Percentiles rank a stretch among this genome's conserved stretches.
Conservation (phyloP, 2,888 invertebrate species). For the Mellilla xanthometata region DNA sequence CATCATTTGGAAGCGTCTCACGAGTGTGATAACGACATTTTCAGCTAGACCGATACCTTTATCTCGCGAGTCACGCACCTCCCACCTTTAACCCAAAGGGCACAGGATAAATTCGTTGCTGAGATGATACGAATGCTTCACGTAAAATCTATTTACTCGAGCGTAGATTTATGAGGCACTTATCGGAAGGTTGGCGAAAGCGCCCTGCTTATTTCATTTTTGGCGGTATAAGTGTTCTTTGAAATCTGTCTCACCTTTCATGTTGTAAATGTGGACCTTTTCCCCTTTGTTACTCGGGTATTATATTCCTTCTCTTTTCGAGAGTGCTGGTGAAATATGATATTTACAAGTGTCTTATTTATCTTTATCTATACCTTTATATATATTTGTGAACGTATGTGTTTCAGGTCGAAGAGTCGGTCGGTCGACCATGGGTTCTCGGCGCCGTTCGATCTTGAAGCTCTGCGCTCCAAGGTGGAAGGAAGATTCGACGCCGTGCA, state of each 20-base stretch:
- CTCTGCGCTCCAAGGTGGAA: constrained; percentile 93
- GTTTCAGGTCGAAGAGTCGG: constrained; percentile 93
- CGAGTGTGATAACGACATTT: constrained; percentile 11
- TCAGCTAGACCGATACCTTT: constrained; percentile 16
- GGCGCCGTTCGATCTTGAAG: constrained; percentile 92
- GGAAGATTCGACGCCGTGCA: constrained; percentile 91
- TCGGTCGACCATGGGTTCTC: constrained; percentile 95
- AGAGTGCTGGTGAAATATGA: too few species aligned
- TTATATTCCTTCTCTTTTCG: not conserved
- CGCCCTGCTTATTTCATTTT: constrained; percentile 24
- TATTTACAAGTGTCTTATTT: too few species aligned
- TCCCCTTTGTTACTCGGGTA: constrained; percentile 3
- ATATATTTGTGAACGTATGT: constrained; percentile 20
- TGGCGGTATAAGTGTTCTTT: constrained; percentile 19
- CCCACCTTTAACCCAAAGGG: constrained; percentile 22
- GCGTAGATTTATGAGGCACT: constrained; percentile 27
- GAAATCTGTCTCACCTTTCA: constrained; percentile 19
- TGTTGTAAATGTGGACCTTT: constrained; percentile 14
- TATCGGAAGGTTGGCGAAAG: constrained; percentile 25
- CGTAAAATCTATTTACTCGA: constrained; percentile 24
- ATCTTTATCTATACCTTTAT: not conserved
- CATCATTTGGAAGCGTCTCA: constrained; percentile 24
- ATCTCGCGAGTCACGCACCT: constrained; percentile 12
- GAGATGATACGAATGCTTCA: constrained; percentile 18
- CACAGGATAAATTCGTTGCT: constrained; percentile 20